Base-by-base conservation (phyloP, 2,888 invertebrate species). In the Plebejus anna region DNA sequence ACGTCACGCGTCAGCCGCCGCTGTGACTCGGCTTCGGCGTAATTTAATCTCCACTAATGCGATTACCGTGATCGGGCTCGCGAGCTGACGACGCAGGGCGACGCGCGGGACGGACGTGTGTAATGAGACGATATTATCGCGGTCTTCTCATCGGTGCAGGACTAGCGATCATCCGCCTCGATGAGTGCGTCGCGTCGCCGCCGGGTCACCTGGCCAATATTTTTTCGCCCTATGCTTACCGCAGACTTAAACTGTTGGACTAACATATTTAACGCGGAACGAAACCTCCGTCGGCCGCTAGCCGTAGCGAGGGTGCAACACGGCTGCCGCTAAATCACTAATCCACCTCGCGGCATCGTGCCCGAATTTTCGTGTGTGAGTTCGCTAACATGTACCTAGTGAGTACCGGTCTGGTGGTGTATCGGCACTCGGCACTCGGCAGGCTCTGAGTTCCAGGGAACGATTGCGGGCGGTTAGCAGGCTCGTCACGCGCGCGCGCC, bases 401-500 rank as follows among this genome's bases (percentile, higher is more conserved):
- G 28, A 51, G 55, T 47, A 13, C 16, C 11, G 73, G 47, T 28
- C 32, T 6, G 51, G 51, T 32, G 42, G 32, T 32, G 73, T 55
- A 72, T 61, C 38, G 55, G 73, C 36, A 16, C 28, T 61, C 38
- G 73, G 73, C 36, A 42, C 28, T 61, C 38, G 73, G 73, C 36
- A 42, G 47, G 77, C 38, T 80, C 77, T 78, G 70, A 61, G 73
- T 51, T 80, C 77, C 78, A 71, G 70, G 73, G 78, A 78, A 78
- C 70, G 36, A 75, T 78, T 78, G 77, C 51, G 42, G 75, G 57
- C 73, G 70, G 79, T 82, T 78, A 73, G 78, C 78, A 82, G 79
- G 79, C 81, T 38, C 76, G 79, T 81, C 82, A 82, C 82, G 81
- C 79, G 79, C 80, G 32, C 76, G 70, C 79, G 78, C 80, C 82